Evolutionary conservation across 2,797 vertebrate species (phyloP), one percentile per base, ranked within the genome.

Genomic region (Nasua narica): DNA sequence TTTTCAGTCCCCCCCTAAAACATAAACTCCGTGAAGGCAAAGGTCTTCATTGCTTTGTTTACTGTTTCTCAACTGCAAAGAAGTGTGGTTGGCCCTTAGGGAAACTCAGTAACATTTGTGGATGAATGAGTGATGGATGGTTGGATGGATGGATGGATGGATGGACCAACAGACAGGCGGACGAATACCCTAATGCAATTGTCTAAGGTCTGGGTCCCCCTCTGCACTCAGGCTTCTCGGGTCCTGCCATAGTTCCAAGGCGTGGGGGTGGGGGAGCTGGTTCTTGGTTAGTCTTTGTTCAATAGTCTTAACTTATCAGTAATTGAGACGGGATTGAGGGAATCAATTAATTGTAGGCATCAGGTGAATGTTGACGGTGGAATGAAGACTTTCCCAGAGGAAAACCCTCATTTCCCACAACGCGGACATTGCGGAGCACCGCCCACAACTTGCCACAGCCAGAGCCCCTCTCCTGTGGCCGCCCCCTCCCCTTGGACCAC

Each of bases 141-240:
- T 3, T 32, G 15, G n/a, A 13, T 32, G 35, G n/a, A 10, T 32
- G 35, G n/a, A 50, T 25, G 19, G 52, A 27, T 40, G 78, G 78
- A 65, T 14, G 48, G 21, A 18, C 69, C 43, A 29, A 19, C 8
- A 3, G 67, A 40, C 23, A 2, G 35, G 14, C 8, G 69, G 6
- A 7, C 27, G 37, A 25, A 7, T 7, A 35, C 1, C 27, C 0
- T 10, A 40, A 40, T 16, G 56, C 25, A 52, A 0, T n/a, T 27
- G 58, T 25, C 46, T 7, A 19, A 48, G 21, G 4, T 9, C 25
- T 56, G 82, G 2, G 23, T 43, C 23, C 18, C 10, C 50, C 32
- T 88, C 19, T 58, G 54, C 5, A 18, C 62, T 4, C 3, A 54
- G n/a, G 32, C 6, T 40, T n/a, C n/a, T 69, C 35, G 5, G 35